These are phyloP conservation scores for Sicus ferrugineus DNA, from an alignment of 2,888 invertebrate genomes.

Conservation along the genomic window DNA sequence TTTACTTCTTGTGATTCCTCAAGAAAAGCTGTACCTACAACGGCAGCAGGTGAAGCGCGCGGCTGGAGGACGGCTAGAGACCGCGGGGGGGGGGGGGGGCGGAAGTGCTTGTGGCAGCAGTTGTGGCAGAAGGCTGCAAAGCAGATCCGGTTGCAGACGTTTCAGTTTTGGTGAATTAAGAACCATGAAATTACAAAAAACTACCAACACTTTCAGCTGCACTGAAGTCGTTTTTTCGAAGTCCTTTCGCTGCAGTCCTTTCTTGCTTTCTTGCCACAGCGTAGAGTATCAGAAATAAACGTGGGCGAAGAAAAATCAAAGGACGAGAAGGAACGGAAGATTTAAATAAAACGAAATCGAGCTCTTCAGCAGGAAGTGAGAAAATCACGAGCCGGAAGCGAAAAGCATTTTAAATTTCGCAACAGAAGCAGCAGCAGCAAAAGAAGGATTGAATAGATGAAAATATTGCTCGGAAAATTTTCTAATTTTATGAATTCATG, in stretches of 20 bases:
- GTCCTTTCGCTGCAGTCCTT: too few relatives aligned
- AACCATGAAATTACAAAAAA: constrained; percentile 27
- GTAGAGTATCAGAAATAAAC: background rate
- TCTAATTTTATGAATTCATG: background rate
- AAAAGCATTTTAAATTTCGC: background rate
- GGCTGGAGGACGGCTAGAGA: too few relatives aligned
- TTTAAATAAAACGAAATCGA: background rate
- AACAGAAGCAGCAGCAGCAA: background rate
- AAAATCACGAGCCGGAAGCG: background rate
- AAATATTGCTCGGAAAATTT: background rate
- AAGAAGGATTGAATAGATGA: background rate
- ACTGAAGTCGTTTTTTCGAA: too few relatives aligned
- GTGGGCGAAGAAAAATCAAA: background rate
- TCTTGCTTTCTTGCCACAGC: too few relatives aligned
- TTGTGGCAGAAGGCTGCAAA: background rate
- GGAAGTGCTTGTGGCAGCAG: constrained; percentile 25
- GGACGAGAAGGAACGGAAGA: background rate
- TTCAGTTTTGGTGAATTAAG: constrained; percentile 28
- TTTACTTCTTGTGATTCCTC: background rate
- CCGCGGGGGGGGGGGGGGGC: too few relatives aligned
- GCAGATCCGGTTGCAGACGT: constrained; percentile 27
- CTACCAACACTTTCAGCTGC: constrained; percentile 14
- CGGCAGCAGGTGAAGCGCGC: background rate
- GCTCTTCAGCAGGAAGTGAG: background rate
- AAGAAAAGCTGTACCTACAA: constrained; percentile 6